phyloP scores from a whole-genome alignment of 2,113 vertebrate genomes.

The Pitta sordida region DNA sequence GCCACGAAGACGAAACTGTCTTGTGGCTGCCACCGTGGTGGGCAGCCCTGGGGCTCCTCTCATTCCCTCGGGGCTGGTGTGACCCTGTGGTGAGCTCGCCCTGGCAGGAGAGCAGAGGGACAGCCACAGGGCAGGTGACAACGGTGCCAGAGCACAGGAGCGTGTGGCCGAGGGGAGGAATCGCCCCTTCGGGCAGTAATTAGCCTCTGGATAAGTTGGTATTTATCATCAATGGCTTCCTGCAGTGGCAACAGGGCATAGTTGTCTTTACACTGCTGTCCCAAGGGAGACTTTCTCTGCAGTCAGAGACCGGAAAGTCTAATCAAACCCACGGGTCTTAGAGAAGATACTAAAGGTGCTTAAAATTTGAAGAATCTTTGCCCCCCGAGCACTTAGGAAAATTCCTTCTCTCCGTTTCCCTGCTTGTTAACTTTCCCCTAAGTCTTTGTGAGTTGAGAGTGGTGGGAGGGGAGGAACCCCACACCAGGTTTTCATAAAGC shows the following conservation, averaged over 20 bases:
- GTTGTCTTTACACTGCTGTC: rapidly evolving
- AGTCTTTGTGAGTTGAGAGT: not conserved
- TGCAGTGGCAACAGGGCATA: not conserved
- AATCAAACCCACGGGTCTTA: not conserved
- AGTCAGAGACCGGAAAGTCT: no score
- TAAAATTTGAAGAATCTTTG: not conserved
- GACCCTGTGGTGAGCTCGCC: rapidly evolving
- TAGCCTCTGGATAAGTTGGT: rapidly evolving
- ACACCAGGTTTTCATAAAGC: rapidly evolving
- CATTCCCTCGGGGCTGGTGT: not conserved
- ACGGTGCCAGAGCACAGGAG: rapidly evolving
- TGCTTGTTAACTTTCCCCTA: not conserved
- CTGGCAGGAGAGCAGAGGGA: not conserved
- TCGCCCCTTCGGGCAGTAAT: not conserved
- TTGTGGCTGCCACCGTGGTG: rapidly evolving
- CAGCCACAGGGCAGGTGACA: not conserved
- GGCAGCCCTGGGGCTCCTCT: not conserved
- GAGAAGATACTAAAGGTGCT: not conserved
- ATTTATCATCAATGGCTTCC: not conserved
- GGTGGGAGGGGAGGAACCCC: not conserved
- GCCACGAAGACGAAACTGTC: rapidly evolving
- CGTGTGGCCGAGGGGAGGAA: rapidly evolving
- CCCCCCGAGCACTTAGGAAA: not conserved
- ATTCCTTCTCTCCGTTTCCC: not conserved
- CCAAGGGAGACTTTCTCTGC: not conserved